Evolutionary conservation across 2,888 invertebrate species (phyloP), one percentile per base, ranked within the genome.

Genomic region (Patella ulyssiponensis): DNA sequence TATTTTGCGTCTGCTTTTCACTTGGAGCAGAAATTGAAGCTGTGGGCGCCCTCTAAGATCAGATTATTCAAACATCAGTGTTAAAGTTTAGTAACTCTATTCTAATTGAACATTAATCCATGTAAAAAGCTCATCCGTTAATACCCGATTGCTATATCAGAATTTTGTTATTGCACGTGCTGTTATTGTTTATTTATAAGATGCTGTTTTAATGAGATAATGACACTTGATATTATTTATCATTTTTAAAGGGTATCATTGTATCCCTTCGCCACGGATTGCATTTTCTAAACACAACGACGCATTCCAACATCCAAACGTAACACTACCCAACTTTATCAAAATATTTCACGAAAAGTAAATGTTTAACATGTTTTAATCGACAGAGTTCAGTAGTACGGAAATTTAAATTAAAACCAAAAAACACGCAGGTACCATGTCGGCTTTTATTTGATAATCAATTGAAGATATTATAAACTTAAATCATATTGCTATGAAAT

Each of bases 61-160:
- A 64, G 64, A 64, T 64, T 64, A 64, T 23, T 23, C 64, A 23
- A 23, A 20, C 23, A 23, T 23, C 23, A 23, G 12, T 20, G 23
- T 20, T 64, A 64, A 64, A 64, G 64, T 64, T 64, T 64, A 23
- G 64, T 64, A 64, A 64, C 64, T 23, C 64, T 64, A 64, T 64
- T 20, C 64, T 64, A 64, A 64, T 64, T 64, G 64, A 64, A 23
- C 20, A 64, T 23, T 64, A 64, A 64, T 64, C 20, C 12, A 58
- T 11, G 64, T 64, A 23, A 64, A 64, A 23, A 64, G 64, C 9
- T 23, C 14, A 64, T 14, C 23, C 23, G 20, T 64, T 64, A 64
- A 64, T 23, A 23, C 64, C 20, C 64, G 20, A 64, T 64, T 64
- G 64, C 20, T 23, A 64, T 64, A 64, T 44, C 23, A 23, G 23